Conservation (phyloP, 2,888 invertebrate species). For the Hirudinaria manillensis region DNA sequence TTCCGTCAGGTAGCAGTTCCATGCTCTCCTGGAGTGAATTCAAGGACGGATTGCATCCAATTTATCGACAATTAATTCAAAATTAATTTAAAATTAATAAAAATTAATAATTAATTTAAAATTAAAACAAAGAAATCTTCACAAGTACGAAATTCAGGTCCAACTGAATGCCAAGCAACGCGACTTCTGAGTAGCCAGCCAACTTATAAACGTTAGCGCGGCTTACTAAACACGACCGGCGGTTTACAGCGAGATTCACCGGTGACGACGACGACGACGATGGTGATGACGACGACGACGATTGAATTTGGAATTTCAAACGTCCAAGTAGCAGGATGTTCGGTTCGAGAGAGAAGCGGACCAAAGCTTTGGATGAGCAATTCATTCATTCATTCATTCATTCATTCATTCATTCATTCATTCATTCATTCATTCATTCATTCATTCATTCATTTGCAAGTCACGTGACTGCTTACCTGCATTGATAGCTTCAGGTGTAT, state of each 20-base stretch:
- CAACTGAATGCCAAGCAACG: too few species aligned
- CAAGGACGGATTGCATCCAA: neutral
- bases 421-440: neutral
- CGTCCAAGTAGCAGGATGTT: too few species aligned
- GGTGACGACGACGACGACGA: neutral
- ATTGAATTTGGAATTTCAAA: too few species aligned
- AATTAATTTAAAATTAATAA: neutral
- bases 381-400: slow-evolving; percentile 10
- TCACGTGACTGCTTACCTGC: too few species aligned
- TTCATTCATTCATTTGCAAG: too few species aligned
- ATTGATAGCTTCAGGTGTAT: too few species aligned
- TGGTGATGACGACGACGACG: neutral
- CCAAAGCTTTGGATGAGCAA: neutral
- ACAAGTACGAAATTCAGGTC: neutral
- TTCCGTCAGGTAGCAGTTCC: slow-evolving; percentile 9
- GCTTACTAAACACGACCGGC: too few species aligned
- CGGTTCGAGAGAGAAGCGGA: neutral
- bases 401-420: neutral
- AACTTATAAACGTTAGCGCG: too few species aligned
- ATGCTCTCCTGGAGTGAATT: slow-evolving; percentile 12
- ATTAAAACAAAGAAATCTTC: neutral
- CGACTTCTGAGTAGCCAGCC: too few species aligned
- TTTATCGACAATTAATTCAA: too few species aligned
- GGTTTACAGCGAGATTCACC: neutral
- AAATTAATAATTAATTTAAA: neutral